Evolutionary conservation across 2,888 invertebrate species (phyloP), one percentile per base, ranked within the genome.

Genomic region (Caenorhabditis japonica): DNA sequence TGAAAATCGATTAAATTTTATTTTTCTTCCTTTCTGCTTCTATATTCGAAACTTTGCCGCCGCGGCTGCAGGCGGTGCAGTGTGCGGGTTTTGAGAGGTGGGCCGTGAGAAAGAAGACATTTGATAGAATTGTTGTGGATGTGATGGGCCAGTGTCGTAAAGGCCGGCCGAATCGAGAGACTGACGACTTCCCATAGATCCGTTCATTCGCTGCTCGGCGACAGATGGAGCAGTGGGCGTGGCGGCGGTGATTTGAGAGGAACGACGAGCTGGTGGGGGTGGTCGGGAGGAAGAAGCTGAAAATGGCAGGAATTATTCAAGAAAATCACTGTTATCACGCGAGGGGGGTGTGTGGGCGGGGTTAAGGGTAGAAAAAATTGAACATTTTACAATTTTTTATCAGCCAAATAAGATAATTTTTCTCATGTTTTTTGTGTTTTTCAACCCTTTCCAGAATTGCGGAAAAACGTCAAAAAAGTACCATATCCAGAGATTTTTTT

Each of bases 201-300:
- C 75, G 38, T 62, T 71, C 59, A 75, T 60, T 41, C 80, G 70
- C 41, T 80, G 74, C n/a, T 83, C 82, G 30, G 79, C 84, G 0
- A 87, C 80, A 4, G 85, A 82, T 3, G 87, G 87, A 12, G 87
- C 86, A 10, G 78, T 80, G 15, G 85, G 82, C 4, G 86, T 86
- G 47, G 87, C 87, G 0, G 85, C 82, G 10, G 83, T 84, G 49
- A 89, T 89, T 12, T 85, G 78, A 30, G 88, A 88, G 36, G 84
- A 83, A 79, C 89, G 61, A 82, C 89, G 68, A 83, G 88, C 39
- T 82, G 89, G 80, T 83, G 89, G 86, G 79, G 88, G 81, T 85
- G 91, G 91, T 88, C 84, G 91, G 88, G 87, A 75, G 13, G 69
- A 56, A n/a, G 74, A 74, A 1, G 74, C 68, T 72, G 72, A 38